phyloP scores from a whole-genome alignment of 2,113 vertebrate species.

The Suncus etruscus region DNA sequence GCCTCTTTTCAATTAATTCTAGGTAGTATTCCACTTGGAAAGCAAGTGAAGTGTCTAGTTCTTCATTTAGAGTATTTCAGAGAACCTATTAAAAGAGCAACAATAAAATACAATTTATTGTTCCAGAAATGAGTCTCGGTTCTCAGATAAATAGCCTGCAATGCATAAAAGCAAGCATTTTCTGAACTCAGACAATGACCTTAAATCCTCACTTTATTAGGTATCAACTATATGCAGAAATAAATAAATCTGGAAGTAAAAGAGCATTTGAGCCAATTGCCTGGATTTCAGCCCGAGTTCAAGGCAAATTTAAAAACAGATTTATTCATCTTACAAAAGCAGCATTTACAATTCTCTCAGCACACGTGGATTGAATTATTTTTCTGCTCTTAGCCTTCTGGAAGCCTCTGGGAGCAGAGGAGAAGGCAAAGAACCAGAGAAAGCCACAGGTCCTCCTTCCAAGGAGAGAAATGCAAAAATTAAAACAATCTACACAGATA shows the following conservation, averaged over 20 bases:
- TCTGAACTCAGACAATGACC: conserved; percentile 14
- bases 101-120: conserved; percentile 1
- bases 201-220: conserved; percentile 14
- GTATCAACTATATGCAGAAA: conserved; percentile 15
- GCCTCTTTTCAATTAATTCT: conserved; percentile 48
- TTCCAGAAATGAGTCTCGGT: background rate
- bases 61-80: conserved; percentile 48
- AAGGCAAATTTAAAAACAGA: conserved; percentile 68
- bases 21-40: conserved; percentile 3
- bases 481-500: background rate
- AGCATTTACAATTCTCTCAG: conserved; percentile 59
- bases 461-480: background rate
- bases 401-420: background rate
- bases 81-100: conserved; percentile 35
- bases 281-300: conserved; percentile 34
- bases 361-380: background rate
- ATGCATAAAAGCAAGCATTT: background rate
- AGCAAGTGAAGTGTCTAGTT: conserved; percentile 12
- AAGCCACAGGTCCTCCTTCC: background rate
- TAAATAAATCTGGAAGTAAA: conserved; percentile 28
- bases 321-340: conserved; percentile 64
- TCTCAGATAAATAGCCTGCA: background rate
- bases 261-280: conserved; percentile 53
- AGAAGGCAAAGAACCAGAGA: background rate
- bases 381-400: background rate